A percentile compares a stretch with the other conserved stretches of the same genome.
These are phyloP conservation scores for Otus sunia DNA, from an alignment of 2,113 vertebrate species.

Conservation along the genomic window DNA sequence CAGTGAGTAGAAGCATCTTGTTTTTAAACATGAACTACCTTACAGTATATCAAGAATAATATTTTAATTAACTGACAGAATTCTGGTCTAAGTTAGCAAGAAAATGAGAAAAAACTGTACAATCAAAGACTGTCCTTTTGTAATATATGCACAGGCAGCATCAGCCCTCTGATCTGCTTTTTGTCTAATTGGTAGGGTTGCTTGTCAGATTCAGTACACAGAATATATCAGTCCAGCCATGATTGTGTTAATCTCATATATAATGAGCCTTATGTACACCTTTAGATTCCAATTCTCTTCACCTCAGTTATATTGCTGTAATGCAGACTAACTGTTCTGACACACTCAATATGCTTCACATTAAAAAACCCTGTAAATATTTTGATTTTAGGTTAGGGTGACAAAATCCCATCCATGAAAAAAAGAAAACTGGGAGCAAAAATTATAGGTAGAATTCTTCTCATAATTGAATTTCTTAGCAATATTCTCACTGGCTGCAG, in stretches of 20 bases:
- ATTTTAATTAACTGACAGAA: slow-evolving; percentile 49
- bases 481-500: background rate
- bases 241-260: background rate
- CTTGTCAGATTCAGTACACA: background rate
- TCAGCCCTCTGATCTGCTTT: background rate
- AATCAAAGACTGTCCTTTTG: background rate
- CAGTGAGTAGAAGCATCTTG: background rate
- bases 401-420: background rate
- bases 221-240: background rate
- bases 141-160: background rate
- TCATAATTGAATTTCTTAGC: background rate
- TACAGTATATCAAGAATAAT: slow-evolving; percentile 2
- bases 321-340: background rate
- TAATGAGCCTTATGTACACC: background rate
- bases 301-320: background rate
- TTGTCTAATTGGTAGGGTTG: background rate
- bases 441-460: background rate
- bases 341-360: background rate
- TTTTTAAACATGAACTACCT: slow-evolving; percentile 25
- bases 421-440: background rate
- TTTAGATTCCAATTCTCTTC: background rate
- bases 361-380: background rate
- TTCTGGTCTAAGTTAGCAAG: background rate
- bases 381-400: background rate
- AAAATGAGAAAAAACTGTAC: background rate